These are phyloP conservation scores for Thereva nobilitata DNA, from an alignment of 2,888 invertebrate species.

Conservation along the genomic window DNA sequence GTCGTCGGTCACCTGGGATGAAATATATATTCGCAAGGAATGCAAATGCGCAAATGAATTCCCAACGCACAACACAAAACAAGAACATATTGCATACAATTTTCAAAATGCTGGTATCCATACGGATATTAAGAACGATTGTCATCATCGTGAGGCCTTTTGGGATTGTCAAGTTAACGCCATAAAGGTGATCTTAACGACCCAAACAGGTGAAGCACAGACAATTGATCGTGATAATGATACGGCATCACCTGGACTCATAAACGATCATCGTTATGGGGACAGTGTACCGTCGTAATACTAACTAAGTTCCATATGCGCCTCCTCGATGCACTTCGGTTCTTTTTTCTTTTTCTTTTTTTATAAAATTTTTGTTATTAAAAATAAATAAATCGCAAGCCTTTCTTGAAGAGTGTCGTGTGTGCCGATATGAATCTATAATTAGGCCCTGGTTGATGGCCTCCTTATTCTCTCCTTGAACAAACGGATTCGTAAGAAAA, in stretches of 20 bases:
- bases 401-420: conserved; percentile 20
- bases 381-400: conserved; percentile 28
- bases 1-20: conserved; percentile 5
- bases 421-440: conserved; percentile 29
- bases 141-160: conserved; percentile 14
- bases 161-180: conserved; percentile 25
- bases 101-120: not conserved
- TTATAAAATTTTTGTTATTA: not conserved
- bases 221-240: conserved; percentile 14
- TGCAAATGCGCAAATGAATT: conserved; percentile 19
- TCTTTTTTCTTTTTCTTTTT: too few species aligned
- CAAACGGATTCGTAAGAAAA: conserved; percentile 12
- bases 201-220: not conserved
- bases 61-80: too few species aligned
- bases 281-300: not conserved
- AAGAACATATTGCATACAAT: too few species aligned
- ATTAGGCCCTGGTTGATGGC: conserved; percentile 32
- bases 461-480: conserved; percentile 15
- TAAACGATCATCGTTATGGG: conserved; percentile 5
- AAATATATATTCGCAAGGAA: conserved; percentile 11
- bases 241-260: conserved; percentile 11
- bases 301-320: conserved; percentile 19
- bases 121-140: conserved; percentile 18
- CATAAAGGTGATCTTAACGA: conserved; percentile 21
- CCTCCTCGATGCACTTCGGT: not conserved